Base-by-base conservation (phyloP, 2,113 vertebrate species). In the Mionectes macconnelli region DNA sequence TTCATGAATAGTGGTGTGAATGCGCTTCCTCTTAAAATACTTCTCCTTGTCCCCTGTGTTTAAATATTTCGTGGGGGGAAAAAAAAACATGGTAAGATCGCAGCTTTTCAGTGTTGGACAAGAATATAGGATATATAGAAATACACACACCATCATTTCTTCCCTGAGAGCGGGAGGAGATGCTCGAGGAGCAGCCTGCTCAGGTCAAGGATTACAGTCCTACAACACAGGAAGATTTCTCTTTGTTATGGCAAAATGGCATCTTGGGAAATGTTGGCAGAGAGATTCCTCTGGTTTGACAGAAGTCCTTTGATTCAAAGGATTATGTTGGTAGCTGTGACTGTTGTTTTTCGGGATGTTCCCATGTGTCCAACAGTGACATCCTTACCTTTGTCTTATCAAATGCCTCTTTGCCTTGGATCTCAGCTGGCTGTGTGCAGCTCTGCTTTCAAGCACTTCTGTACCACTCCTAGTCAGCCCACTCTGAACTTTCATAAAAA, bases 341-440 rank as follows among this genome's bases (percentile, higher is more conserved):
- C 72, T 86, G 0, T 64, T 62, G 81, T 91, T 81, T 78, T 89
- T 40, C 57, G 75, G 69, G 50, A 57, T 87, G 80, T 52, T 81
- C 37, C 68, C 60, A 4, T 70, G 87, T 83, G 59, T 84, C 53
- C 70, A 82, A 28, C 57, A 49, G 62, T 42, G 60, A 25, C 55
- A 85, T 55, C 85, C 63, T 76, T 84, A 40, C 40, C 45, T 92
- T 77, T 88, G 85, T 86, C 60, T 92, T 88, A 55, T 19, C 85
- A 63, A n/a, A 28, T 39, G 59, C 45, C n/a, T 60, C 44, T 75
- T 13, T 77, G 75, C 57, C 59, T 73, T 52, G 37, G 33, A n/a
- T 60, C 72, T 86, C 72, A 40, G 49, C 47, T 90, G 10, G 22
- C 62, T 73, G 6, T 40, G 64, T 9, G 0, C 55, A 33, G 47